phyloP scores from a whole-genome alignment of 2,888 invertebrate species.

The Callimorpha dominula region DNA sequence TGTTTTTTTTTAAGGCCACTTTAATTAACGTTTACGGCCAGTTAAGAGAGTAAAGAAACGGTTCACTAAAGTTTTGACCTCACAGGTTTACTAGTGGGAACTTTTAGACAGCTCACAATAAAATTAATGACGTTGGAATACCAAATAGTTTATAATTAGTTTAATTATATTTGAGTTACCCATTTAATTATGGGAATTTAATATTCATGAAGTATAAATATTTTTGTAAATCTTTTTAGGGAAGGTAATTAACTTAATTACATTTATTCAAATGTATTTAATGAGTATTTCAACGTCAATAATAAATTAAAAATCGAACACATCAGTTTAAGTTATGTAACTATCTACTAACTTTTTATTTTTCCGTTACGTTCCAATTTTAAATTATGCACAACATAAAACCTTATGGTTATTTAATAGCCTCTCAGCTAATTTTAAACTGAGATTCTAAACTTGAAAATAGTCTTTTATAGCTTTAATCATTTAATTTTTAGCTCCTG shows the following conservation, averaged over 20 bases:
- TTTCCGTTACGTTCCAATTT: conserved; percentile 2
- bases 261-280: background rate
- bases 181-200: conserved; percentile 20
- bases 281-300: background rate
- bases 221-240: conserved; percentile 11
- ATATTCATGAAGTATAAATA: conserved; percentile 48
- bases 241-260: conserved; percentile 9
- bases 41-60: conserved; percentile 58
- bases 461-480: background rate
- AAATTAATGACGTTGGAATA: conserved; percentile 31
- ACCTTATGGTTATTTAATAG: background rate
- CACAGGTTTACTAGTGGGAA: conserved; percentile 46
- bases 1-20: conserved; percentile 64
- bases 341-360: background rate
- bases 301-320: conserved; percentile 1
- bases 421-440: background rate
- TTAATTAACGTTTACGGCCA: conserved; percentile 79
- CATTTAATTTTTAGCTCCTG: background rate
- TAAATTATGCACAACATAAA: background rate
- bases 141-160: conserved; percentile 22
- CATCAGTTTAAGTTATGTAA: background rate
- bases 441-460: background rate
- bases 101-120: conserved; percentile 36
- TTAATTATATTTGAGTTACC: conserved; percentile 22
- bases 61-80: conserved; percentile 37